Base-by-base conservation (phyloP, 1,140 invertebrate genomes). In the Dendrolimus punctatus region DNA sequence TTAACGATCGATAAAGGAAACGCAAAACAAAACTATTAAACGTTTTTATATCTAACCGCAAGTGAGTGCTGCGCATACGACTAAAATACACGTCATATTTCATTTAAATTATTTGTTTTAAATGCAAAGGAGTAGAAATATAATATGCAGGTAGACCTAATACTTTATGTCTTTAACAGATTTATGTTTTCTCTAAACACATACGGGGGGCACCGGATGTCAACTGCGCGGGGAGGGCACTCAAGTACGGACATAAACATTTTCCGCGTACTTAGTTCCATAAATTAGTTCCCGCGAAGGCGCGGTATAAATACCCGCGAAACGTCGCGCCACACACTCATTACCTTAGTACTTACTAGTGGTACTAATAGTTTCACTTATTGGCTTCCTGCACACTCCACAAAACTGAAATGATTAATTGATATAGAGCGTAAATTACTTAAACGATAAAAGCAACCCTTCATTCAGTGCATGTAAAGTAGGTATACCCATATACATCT, bases 261-360 rank as follows among this genome's bases (percentile, higher is more conserved):
- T 85, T 85, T 83, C 82, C 77, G 73, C 74, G 82, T 83, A 85
- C 77, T 83, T 83, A 78, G 74, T 75, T 79, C 75, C 82, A 85
- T 84, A 85, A 85, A 85, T 84, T 82, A 84, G 73, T 82, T 85
- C 74, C 60, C 64, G 78, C 62, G 75, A 85, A 83, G 75, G 72
- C 69, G 79, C 58, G 68, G 71, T 80, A 81, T 83, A 80, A 85
- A 82, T 82, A 82, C 66, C 60, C 71, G 66, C 63, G 67, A 78
- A 80, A 73, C 71, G 62, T 54, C 58, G 66, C 64, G 52, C 66
- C 67, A 68, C 66, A 71, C 62, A 66, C 71, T 75, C 79, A 70
- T 77, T 76, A 76, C 69, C 57, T 67, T 23, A 23, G 23, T 23
- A 23, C 23, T 23, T 23, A 23, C 23, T 23, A 23, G 23, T 23